Conservation (phyloP, 2,888 invertebrate genomes). For the Drosophila basisetae region DNA sequence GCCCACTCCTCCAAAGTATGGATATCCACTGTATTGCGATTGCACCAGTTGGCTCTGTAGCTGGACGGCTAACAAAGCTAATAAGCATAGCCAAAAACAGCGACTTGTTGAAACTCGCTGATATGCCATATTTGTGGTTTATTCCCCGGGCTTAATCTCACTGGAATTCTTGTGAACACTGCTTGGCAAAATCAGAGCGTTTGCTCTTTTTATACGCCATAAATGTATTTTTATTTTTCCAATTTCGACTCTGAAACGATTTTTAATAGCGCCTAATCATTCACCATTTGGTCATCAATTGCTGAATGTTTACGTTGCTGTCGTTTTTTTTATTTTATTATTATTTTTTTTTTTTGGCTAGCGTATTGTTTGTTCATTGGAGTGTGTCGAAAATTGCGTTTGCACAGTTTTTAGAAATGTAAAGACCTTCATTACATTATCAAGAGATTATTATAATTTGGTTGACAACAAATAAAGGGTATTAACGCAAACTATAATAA, state of each 20-base stretch:
- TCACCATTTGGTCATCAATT: constrained; percentile 37
- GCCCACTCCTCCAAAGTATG: constrained; percentile 51
- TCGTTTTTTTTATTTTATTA: not conserved
- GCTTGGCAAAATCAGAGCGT: constrained; percentile 32
- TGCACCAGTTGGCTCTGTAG: constrained; percentile 34
- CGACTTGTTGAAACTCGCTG: constrained; percentile 13
- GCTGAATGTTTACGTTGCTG: constrained; percentile 29
- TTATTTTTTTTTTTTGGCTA: not conserved
- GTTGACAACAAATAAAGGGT: constrained; percentile 6
- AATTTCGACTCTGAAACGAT: constrained; percentile 50
- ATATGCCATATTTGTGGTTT: constrained; percentile 44
- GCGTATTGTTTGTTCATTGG: constrained; percentile 60
- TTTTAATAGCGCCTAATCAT: constrained; percentile 71
- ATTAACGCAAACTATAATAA: constrained; percentile 3
- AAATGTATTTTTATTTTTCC: constrained; percentile 20
- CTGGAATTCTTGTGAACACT: constrained; percentile 45
- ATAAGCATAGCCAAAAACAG: constrained; percentile 39
- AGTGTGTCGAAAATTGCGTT: constrained; percentile 56
- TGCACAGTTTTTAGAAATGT: constrained; percentile 55
- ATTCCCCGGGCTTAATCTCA: constrained; percentile 32
- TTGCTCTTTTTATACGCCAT: constrained; percentile 57
- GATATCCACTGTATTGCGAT: constrained; percentile 65
- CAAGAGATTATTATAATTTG: constrained; percentile 35
- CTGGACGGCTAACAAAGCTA: constrained; percentile 21
- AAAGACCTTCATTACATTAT: constrained; percentile 53